Percentiles rank a stretch among this genome's conserved stretches.
These are phyloP conservation scores for Pocota personata DNA, from an alignment of 2,888 invertebrate species.

Conservation along the genomic window DNA sequence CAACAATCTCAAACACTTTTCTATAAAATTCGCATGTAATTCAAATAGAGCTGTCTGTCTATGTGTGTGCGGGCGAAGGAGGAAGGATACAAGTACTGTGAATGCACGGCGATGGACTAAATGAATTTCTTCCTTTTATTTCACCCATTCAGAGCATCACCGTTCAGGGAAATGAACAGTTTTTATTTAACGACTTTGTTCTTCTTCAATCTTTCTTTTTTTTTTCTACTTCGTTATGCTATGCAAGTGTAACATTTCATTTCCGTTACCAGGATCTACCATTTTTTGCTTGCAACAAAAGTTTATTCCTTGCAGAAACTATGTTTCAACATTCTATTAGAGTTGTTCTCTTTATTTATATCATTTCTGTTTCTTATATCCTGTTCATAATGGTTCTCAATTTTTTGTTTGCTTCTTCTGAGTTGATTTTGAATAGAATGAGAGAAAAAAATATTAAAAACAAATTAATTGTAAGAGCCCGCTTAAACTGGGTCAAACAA, in stretches of 20 bases:
- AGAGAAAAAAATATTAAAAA: conserved; percentile 21
- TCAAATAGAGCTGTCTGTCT: conserved; percentile 9
- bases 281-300: conserved; percentile 8
- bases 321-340: conserved; percentile 61
- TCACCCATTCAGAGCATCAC: conserved; percentile 40
- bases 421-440: conserved; percentile 36
- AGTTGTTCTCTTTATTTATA: conserved; percentile 57
- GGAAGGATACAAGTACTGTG: neutral
- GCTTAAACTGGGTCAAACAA: conserved; percentile 66
- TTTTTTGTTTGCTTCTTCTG: neutral
- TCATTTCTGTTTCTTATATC: conserved; percentile 62
- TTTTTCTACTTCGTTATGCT: conserved; percentile 26
- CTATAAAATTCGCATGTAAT: conserved; percentile 67
- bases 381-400: conserved; percentile 56
- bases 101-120: conserved; percentile 53
- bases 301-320: conserved; percentile 35
- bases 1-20: conserved; percentile 70
- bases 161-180: conserved; percentile 69
- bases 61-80: neutral
- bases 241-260: conserved; percentile 61
- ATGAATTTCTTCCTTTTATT: conserved; percentile 66
- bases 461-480: conserved; percentile 60
- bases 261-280: conserved; percentile 12
- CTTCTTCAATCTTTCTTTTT: neutral
- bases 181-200: conserved; percentile 45